These are phyloP conservation scores for Glyphotaelius pellucidus DNA, from an alignment of 2,888 invertebrate species.

Conservation along the genomic window DNA sequence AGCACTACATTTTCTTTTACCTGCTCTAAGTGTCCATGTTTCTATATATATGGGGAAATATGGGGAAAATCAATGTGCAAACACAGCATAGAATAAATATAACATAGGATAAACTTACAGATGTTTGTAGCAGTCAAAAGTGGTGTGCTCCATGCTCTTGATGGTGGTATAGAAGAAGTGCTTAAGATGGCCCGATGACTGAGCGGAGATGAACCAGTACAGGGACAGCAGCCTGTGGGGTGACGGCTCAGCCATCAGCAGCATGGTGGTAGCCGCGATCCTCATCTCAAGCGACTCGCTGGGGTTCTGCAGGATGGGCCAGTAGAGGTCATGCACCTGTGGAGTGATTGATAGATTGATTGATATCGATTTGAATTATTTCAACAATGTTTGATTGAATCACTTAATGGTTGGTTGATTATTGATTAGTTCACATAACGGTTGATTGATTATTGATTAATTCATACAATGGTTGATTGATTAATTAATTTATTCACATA, in stretches of 20 bases:
- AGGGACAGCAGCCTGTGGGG: slow-evolving; percentile 82
- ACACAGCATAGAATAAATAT: too few relatives aligned
- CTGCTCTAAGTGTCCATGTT: too few relatives aligned
- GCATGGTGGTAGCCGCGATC: slow-evolving; percentile 81
- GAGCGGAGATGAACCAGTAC: slow-evolving; percentile 82
- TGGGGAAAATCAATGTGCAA: too few relatives aligned
- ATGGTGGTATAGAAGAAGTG: slow-evolving; percentile 85
- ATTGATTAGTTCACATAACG: too few relatives aligned
- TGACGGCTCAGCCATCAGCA: slow-evolving; percentile 81
- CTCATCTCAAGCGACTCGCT: slow-evolving; percentile 83
- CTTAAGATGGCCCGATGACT: slow-evolving; percentile 81
- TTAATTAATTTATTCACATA: too few relatives aligned
- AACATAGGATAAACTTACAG: slow-evolving; percentile 76
- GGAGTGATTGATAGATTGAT: background rate
- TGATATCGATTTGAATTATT: background rate
- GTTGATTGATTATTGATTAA: too few relatives aligned
- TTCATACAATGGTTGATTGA: too few relatives aligned
- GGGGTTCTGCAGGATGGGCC: slow-evolving; percentile 83
- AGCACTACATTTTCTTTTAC: too few relatives aligned
- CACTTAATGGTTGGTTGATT: too few relatives aligned
- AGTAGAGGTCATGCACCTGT: slow-evolving; percentile 74
- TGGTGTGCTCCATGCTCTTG: slow-evolving; percentile 81
- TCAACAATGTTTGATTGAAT: background rate
- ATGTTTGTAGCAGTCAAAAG: slow-evolving; percentile 81
- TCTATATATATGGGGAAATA: too few relatives aligned